Percentiles rank a stretch among this genome's conserved stretches.
Evolutionary conservation across 2,797 vertebrate species (phyloP).

Genomic region (Xerus rutilus): DNA sequence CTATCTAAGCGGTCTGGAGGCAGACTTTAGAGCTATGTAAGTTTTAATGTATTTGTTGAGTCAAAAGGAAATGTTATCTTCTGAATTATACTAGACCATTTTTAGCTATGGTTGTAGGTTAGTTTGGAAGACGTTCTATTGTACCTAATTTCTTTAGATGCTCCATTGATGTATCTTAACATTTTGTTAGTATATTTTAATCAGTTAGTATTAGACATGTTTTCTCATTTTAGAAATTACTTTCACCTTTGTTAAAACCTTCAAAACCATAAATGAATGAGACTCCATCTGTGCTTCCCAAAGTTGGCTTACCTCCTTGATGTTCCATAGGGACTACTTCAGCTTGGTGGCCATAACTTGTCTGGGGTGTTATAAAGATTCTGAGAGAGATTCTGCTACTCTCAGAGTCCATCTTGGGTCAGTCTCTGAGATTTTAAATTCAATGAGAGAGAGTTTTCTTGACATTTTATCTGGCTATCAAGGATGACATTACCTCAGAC

Average conservation of each 20-base stretch:
- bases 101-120: neutral
- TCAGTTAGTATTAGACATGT: neutral
- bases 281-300: neutral
- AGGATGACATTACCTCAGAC: conserved; percentile 24
- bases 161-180: neutral
- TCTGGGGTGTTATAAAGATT: neutral
- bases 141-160: neutral
- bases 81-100: neutral
- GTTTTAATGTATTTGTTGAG: neutral
- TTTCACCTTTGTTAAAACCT: neutral
- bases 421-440: neutral
- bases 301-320: neutral
- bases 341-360: too few species aligned
- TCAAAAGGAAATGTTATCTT: neutral
- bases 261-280: neutral
- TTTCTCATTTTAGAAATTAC: neutral
- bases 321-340: neutral
- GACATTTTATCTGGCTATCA: neutral
- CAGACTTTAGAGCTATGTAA: neutral
- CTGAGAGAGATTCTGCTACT: neutral
- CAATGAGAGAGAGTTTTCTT: neutral
- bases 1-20: neutral
- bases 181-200: neutral
- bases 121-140: neutral
- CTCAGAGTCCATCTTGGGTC: neutral